phyloP scores from a whole-genome alignment of 1,140 invertebrate species.

The Liolophura sinensis region DNA sequence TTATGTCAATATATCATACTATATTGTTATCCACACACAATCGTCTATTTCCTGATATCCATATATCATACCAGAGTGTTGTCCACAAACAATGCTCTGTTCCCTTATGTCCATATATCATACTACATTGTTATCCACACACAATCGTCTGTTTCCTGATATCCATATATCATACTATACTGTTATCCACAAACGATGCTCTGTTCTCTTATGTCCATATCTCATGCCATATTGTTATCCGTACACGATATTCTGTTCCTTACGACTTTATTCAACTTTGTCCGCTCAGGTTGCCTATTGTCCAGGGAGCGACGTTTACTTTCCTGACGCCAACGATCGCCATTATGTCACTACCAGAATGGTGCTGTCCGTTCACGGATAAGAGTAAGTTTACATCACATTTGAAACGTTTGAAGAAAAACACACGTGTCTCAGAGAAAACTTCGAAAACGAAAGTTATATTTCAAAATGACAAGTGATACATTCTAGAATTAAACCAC shows the following conservation, averaged over 20 bases:
- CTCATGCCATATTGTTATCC: too few relatives aligned
- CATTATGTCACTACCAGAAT: constrained; percentile 75
- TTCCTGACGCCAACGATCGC: constrained; percentile 82
- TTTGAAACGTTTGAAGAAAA: background rate
- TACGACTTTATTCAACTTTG: background rate
- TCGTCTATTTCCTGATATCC: too few relatives aligned
- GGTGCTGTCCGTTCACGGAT: constrained; percentile 70
- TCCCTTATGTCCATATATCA: too few relatives aligned
- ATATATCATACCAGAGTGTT: too few relatives aligned
- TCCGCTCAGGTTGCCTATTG: constrained; percentile 65
- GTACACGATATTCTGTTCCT: background rate
- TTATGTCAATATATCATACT: background rate
- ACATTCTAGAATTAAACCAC: background rate
- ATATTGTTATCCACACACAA: too few relatives aligned
- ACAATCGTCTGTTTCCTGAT: too few relatives aligned
- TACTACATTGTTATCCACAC: too few relatives aligned
- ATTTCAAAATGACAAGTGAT: background rate
- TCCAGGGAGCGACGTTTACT: constrained; percentile 80
- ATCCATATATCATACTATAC: too few relatives aligned
- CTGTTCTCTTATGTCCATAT: too few relatives aligned
- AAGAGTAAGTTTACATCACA: constrained; percentile 2
- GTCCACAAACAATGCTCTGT: too few relatives aligned
- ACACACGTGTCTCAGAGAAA: background rate
- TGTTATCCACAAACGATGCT: too few relatives aligned
- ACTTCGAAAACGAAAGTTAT: background rate